phyloP scores from a whole-genome alignment of 2,797 vertebrate genomes.

The Chanos chanos region DNA sequence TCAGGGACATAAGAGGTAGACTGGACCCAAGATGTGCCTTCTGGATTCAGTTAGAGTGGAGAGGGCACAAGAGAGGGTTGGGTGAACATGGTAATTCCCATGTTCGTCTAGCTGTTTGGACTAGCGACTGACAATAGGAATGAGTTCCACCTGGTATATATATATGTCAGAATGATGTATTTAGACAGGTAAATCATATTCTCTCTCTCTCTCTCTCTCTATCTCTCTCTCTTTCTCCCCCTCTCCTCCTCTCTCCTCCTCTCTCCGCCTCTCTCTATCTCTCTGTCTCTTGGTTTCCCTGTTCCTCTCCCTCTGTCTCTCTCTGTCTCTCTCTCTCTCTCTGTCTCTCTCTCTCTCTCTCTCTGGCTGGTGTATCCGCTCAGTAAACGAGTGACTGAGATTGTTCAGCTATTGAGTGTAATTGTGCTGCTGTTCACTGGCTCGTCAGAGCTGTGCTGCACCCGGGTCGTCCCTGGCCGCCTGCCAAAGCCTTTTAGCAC shows the following conservation, averaged over 20 bases:
- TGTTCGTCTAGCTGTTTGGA: too few relatives aligned
- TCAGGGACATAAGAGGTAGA: too few relatives aligned
- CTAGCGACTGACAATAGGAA: too few relatives aligned
- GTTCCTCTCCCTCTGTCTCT: not conserved
- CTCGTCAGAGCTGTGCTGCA: not conserved
- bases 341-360: not conserved
- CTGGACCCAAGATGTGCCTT: too few relatives aligned
- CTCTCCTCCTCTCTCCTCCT: not conserved
- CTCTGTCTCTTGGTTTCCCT: not conserved
- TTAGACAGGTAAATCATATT: too few relatives aligned
- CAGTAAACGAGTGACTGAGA: not conserved
- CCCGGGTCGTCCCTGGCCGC: slow-evolving; percentile 22
- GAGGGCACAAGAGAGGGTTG: too few relatives aligned
- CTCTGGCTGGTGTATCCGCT: not conserved
- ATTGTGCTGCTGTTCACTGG: slow-evolving; percentile 19
- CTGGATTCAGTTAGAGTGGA: too few relatives aligned
- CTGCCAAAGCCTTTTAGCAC: slow-evolving; percentile 39
- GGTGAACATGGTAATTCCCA: too few relatives aligned
- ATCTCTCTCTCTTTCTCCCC: not conserved
- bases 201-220: too few relatives aligned
- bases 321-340: not conserved
- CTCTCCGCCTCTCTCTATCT: not conserved
- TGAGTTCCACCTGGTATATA: too few relatives aligned
- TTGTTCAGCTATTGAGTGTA: slow-evolving; percentile 4
- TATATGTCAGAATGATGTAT: too few relatives aligned